phyloP scores from a whole-genome alignment of 2,888 invertebrate species.

The Perdita meconis region DNA sequence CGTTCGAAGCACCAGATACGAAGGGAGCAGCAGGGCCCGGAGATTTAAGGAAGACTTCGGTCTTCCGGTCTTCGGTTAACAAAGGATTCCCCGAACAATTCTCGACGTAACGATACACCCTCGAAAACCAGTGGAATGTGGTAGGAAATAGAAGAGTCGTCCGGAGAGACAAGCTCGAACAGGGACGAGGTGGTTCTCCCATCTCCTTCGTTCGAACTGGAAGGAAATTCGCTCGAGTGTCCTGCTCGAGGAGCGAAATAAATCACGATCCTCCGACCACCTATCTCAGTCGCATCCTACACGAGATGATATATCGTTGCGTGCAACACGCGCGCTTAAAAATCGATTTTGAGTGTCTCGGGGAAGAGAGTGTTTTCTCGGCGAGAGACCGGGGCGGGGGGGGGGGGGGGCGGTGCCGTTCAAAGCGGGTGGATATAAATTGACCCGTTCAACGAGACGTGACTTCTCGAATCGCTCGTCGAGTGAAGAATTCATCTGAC shows the following conservation, averaged over 20 bases:
- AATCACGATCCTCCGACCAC: constrained; percentile 55
- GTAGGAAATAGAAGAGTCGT: constrained; percentile 30
- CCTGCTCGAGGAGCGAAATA: constrained; percentile 58
- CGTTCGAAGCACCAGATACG: constrained; percentile 15
- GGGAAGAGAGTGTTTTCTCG: constrained; percentile 10
- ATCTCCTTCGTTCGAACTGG: constrained; percentile 14
- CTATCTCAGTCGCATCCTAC: constrained; percentile 54
- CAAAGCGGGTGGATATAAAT: constrained; percentile 11
- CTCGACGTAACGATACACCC: constrained; percentile 60
- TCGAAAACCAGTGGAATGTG: constrained; percentile 33
- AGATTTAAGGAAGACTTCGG: constrained; percentile 42
- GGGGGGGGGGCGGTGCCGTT: background rate
- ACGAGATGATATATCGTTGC: constrained; percentile 49
- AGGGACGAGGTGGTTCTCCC: constrained; percentile 25
- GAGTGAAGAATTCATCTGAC: background rate
- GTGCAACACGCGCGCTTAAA: constrained; percentile 37
- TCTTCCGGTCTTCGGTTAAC: constrained; percentile 52
- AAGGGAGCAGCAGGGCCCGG: constrained; percentile 25
- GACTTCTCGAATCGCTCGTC: background rate
- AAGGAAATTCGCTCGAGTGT: constrained; percentile 64
- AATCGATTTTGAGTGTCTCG: constrained; percentile 42
- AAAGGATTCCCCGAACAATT: constrained; percentile 46
- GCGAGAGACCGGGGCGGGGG: background rate
- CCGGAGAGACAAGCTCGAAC: constrained; percentile 32
- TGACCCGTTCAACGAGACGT: background rate